A percentile compares a stretch with the other conserved stretches of the same genome.
These are phyloP conservation scores for Emmelina monodactyla DNA, from an alignment of 2,888 invertebrate genomes.

Conservation along the genomic window DNA sequence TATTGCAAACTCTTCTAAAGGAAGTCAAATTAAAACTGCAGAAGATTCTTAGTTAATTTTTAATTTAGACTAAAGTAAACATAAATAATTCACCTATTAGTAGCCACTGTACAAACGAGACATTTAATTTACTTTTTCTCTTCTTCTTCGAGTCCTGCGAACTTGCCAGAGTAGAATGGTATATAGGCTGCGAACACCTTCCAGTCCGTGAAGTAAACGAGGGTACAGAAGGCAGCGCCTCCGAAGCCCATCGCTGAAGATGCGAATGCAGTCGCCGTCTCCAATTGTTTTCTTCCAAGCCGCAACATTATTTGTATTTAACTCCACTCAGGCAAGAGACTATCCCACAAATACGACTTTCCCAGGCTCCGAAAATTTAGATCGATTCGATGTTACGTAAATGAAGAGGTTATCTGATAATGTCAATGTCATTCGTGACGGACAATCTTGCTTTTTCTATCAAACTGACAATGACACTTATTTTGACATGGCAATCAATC, in stretches of 20 bases:
- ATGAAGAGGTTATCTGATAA: constrained; percentile 1
- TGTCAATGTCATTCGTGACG: neutral
- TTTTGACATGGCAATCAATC: too few species aligned
- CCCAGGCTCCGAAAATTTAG: neutral
- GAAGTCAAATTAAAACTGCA: too few species aligned
- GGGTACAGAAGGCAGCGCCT: constrained; percentile 63
- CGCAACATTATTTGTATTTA: constrained; percentile 40
- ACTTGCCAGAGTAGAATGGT: constrained; percentile 81
- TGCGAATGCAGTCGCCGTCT: constrained; percentile 57
- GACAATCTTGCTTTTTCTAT: too few species aligned
- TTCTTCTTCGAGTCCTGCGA: constrained; percentile 50
- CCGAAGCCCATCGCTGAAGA: constrained; percentile 72
- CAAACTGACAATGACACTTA: too few species aligned
- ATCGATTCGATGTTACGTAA: neutral
- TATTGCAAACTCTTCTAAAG: too few species aligned
- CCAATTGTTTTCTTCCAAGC: constrained; percentile 70
- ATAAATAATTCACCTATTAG: too few species aligned
- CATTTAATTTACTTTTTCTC: constrained; percentile 17
- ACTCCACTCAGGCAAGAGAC: too few species aligned
- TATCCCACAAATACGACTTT: neutral
- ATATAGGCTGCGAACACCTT: constrained; percentile 73
- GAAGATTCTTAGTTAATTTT: too few species aligned
- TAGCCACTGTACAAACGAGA: too few species aligned
- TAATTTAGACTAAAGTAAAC: too few species aligned
- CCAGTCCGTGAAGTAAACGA: constrained; percentile 84